Percentiles rank a stretch among this genome's conserved stretches.
phyloP scores from a whole-genome alignment of 2,113 vertebrate genomes.

The Solea senegalensis region DNA sequence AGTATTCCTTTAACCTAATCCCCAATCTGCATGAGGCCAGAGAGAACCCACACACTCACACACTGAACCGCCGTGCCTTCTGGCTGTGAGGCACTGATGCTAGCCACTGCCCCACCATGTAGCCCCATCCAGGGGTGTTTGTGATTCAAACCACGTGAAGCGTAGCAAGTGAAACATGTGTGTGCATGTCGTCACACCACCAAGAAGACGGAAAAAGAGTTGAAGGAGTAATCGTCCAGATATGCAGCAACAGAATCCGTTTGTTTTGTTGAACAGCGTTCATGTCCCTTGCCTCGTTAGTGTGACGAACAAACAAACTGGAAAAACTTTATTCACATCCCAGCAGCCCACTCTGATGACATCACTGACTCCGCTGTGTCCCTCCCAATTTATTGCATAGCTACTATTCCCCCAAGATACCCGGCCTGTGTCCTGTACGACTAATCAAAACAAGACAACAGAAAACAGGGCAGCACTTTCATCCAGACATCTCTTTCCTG shows the following conservation, averaged over 20 bases:
- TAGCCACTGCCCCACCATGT: neutral
- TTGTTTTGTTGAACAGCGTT: constrained; percentile 3
- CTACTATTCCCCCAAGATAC: constrained; percentile 53
- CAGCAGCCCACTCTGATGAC: constrained; percentile 39
- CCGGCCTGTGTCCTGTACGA: constrained; percentile 42
- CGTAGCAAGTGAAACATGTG: constrained; percentile 6
- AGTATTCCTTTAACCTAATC: too few relatives aligned
- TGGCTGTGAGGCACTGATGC: too few relatives aligned
- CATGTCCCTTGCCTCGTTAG: constrained; percentile 10
- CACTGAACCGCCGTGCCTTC: too few relatives aligned
- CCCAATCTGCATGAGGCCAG: too few relatives aligned
- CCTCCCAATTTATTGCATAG: constrained; percentile 58
- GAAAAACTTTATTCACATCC: constrained; percentile 43
- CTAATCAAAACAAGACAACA: constrained; percentile 53
- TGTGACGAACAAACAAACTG: constrained; percentile 21
- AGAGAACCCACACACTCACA: too few relatives aligned
- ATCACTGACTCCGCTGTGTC: constrained; percentile 45
- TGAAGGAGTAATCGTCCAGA: neutral
- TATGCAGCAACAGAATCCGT: neutral
- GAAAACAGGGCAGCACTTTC: constrained; percentile 25
- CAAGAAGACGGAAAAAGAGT: constrained; percentile 1
- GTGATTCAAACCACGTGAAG: constrained; percentile 3
- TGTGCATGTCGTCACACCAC: constrained; percentile 8
- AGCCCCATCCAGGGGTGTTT: neutral
- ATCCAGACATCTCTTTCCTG: constrained; percentile 34